Evolutionary conservation across 2,888 invertebrate genomes (phyloP), one percentile per base, ranked within the genome.

Genomic region (Drosophila niveifrons): DNA sequence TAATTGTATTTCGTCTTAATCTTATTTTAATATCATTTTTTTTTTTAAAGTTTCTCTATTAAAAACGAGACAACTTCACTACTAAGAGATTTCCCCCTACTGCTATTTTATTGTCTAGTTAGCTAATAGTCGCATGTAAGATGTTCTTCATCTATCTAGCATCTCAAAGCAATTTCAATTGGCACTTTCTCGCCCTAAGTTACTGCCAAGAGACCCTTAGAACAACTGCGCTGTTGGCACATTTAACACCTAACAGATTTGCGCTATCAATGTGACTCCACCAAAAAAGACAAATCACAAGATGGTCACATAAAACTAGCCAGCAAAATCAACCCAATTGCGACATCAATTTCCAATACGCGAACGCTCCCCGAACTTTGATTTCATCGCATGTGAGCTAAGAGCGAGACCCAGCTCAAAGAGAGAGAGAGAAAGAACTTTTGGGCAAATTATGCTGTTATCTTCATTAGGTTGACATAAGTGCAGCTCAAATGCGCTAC

Each of bases 381-480:
- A 85, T 85, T 86, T 83, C 62, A 63, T 67, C 66, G 44, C 10
- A 31, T 39, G 39, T n/a, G 13, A 2, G 17, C 39, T 9, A n/a
- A 43, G 17, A 44, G 29, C 34, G 18, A 51, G 50, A 57, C 51
- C 18, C 59, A 34, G 13, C 48, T 46, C n/a, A 50, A 36, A 59
- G n/a, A n/a, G n/a, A n/a, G n/a, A 23, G 23, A 23, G 23, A 23
- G 23, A 23, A 23, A 23, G 52, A 78, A 76, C 68, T 41, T 81
- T 81, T 76, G 69, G 66, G 66, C 86, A 84, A 88, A 84, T 88
- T 86, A 86, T 88, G 77, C 85, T 89, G 88, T 87, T 87, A 89
- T 89, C 89, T 89, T 87, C 89, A 89, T 87, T 87, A 87, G 85
- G 82, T 71, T 82, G 80, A 84, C 89, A 89, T 87, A 87, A 87